Conservation (phyloP, 2,113 vertebrate genomes). For the Gallinago media region DNA sequence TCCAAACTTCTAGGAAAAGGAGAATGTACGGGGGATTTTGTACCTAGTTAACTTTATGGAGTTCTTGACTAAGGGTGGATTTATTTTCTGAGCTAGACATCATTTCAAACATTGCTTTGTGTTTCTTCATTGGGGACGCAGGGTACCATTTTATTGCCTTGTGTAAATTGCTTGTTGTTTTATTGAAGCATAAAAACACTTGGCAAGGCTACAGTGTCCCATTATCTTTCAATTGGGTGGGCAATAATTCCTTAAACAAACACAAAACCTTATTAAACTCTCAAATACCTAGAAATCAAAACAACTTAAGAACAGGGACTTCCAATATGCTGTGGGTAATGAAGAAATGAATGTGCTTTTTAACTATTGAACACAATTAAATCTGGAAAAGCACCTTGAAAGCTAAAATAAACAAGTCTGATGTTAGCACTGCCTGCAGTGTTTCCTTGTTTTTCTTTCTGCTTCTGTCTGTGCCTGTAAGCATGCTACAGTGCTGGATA, state of each 20-base stretch:
- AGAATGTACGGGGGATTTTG: neutral
- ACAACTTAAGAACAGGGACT: neutral
- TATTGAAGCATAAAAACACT: conserved; percentile 61
- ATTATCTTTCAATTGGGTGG: conserved; percentile 52
- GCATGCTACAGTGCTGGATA: neutral
- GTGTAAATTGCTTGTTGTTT: conserved; percentile 55
- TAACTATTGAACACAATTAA: neutral
- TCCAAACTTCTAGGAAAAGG: neutral
- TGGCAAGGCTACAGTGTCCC: conserved; percentile 22
- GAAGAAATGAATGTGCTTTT: neutral
- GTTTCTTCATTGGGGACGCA: neutral
- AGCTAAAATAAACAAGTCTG: neutral
- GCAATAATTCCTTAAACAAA: conserved; percentile 58
- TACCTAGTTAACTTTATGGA: conserved; percentile 25
- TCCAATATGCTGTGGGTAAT: neutral
- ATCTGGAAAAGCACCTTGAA: conserved; percentile 11
- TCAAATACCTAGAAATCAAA: conserved; percentile 43
- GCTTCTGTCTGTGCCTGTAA: neutral
- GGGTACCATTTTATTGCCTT: conserved; percentile 10
- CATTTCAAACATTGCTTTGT: conserved; percentile 13
- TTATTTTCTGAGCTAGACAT: conserved; percentile 12
- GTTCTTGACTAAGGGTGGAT: conserved; percentile 3
- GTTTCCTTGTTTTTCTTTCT: neutral
- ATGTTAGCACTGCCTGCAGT: neutral
- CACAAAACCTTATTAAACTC: conserved; percentile 43